These are phyloP conservation scores for Anabas testudineus DNA, from an alignment of 2,797 vertebrate genomes.

Conservation along the genomic window DNA sequence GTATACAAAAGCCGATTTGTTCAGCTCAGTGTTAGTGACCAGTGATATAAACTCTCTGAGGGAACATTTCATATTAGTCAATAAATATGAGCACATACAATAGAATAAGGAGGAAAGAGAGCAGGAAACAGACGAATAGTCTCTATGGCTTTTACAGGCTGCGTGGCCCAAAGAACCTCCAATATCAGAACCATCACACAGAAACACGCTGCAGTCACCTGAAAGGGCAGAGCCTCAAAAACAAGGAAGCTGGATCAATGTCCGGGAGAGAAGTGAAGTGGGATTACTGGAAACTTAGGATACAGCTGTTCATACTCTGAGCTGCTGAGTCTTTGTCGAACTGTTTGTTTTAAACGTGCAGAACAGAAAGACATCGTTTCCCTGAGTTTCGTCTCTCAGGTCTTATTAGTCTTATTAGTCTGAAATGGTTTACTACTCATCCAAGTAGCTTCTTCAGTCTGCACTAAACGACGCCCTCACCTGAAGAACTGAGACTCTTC, in stretches of 20 bases:
- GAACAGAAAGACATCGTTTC: no score
- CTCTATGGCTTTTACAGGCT: constrained; percentile 86
- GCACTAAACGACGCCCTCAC: no score
- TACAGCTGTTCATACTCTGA: not conserved
- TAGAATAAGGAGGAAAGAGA: constrained; percentile 50
- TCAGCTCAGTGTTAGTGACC: constrained; percentile 83
- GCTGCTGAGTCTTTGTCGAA: no score
- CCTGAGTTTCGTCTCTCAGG: not conserved
- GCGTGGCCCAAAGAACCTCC: constrained; percentile 72
- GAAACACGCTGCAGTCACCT: constrained; percentile 39
- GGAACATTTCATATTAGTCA: constrained; percentile 75
- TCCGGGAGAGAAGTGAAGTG: constrained; percentile 14
- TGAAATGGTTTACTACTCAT: no score
- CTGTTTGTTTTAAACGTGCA: no score
- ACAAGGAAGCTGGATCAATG: not conserved
- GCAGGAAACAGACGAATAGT: constrained; percentile 66
- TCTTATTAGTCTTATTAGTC: no score
- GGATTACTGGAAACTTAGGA: constrained; percentile 48
- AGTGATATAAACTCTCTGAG: constrained; percentile 82
- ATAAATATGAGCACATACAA: constrained; percentile 78
- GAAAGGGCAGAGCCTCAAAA: constrained; percentile 46
- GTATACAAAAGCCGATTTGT: constrained; percentile 81
- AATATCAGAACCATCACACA: constrained; percentile 30
- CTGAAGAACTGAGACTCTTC: no score
- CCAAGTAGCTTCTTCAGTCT: no score